A percentile compares a stretch with the other conserved stretches of the same genome.
Evolutionary conservation across 2,797 vertebrate genomes (phyloP).

Genomic region (Craterocephalus amniculus): DNA sequence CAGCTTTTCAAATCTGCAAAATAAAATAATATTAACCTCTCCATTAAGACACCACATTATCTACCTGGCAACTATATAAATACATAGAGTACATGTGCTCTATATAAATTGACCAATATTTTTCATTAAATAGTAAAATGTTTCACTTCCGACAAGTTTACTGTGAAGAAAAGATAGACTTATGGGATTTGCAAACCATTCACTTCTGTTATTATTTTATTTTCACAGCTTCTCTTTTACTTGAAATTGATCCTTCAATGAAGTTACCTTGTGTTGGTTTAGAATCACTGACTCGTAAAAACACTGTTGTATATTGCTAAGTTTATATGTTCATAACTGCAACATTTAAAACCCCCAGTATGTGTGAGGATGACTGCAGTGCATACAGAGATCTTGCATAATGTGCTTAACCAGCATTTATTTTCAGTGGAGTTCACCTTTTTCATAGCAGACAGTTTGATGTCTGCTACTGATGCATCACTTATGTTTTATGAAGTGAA

Average conservation of each 20-base stretch:
- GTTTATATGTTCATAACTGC: too few species aligned
- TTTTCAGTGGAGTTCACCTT: too few species aligned
- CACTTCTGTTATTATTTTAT: not conserved
- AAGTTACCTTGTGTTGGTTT: not conserved
- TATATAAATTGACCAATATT: not conserved
- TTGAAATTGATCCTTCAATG: not conserved
- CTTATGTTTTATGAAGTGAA: not conserved
- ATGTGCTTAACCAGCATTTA: too few species aligned
- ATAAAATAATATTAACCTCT: constrained; percentile 4
- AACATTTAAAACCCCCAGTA: not conserved
- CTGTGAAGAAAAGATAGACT: not conserved
- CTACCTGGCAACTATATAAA: not conserved
- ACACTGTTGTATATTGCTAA: too few species aligned
- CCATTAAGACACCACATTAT: not conserved
- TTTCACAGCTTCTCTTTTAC: not conserved
- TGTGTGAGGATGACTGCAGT: not conserved
- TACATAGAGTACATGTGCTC: too few species aligned
- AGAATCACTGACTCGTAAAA: too few species aligned
- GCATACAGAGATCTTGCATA: not conserved
- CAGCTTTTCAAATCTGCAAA: constrained; percentile 93
- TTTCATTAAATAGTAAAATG: not conserved
- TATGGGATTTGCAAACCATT: not conserved
- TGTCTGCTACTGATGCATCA: not conserved
- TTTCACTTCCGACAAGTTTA: not conserved
- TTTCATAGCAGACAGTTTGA: not conserved